Percentiles rank a stretch among this genome's conserved stretches.
phyloP scores from a whole-genome alignment of 2,888 invertebrate genomes.

The Zygothrica quintamaculata region DNA sequence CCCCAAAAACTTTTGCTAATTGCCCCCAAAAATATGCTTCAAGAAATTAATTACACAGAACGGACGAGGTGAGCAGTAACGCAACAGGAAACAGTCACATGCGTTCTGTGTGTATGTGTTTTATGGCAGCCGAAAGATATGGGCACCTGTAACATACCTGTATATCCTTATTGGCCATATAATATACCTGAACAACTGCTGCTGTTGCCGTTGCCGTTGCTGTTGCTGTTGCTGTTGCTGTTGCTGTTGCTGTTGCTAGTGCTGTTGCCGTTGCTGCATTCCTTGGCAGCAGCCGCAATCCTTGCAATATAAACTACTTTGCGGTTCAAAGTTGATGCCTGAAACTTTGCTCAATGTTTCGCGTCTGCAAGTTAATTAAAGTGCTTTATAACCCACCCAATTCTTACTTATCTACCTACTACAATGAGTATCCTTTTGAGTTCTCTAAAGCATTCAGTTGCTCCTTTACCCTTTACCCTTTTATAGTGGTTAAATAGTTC shows the following conservation, averaged over 20 bases:
- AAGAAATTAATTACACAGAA: slow-evolving; percentile 72
- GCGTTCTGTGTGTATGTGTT: slow-evolving; percentile 36
- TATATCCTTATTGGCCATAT: slow-evolving; percentile 73
- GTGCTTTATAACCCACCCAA: slow-evolving; percentile 67
- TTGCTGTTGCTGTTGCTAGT: slow-evolving; percentile 1
- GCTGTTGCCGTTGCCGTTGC: slow-evolving; percentile 3
- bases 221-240: slow-evolving; percentile 1
- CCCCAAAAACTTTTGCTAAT: slow-evolving; percentile 26
- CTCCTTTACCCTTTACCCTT: too few relatives aligned
- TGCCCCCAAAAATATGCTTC: slow-evolving; percentile 60
- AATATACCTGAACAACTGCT: slow-evolving; percentile 42
- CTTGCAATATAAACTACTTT: slow-evolving; percentile 76
- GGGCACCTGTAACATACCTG: slow-evolving; percentile 41
- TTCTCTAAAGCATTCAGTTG: too few relatives aligned
- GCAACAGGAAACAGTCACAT: slow-evolving; percentile 14
- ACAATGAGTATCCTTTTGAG: not conserved
- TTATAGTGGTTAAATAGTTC: slow-evolving; percentile 2
- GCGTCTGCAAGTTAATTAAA: slow-evolving; percentile 79
- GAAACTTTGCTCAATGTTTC: slow-evolving; percentile 64
- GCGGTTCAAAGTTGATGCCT: slow-evolving; percentile 80
- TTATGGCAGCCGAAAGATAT: slow-evolving; percentile 56
- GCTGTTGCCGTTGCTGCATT: slow-evolving; percentile 35
- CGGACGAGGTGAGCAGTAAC: slow-evolving; percentile 26
- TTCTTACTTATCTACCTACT: not conserved
- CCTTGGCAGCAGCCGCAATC: slow-evolving; percentile 64